Conservation (phyloP, 2,888 invertebrate genomes). For the Oscheius sp. region DNA sequence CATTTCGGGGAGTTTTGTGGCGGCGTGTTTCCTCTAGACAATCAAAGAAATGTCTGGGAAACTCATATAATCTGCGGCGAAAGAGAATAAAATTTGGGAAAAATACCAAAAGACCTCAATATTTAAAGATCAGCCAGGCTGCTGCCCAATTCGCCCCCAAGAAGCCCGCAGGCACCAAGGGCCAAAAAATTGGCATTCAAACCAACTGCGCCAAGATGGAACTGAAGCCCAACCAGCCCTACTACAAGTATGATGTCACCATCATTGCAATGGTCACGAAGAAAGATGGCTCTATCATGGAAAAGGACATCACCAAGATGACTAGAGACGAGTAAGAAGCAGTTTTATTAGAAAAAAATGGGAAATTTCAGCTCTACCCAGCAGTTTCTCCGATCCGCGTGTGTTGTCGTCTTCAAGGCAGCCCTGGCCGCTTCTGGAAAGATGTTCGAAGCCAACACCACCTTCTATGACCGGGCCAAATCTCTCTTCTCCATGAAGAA, state of each 20-base stretch:
- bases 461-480: constrained; percentile 35
- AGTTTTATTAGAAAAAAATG: not conserved
- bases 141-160: constrained; percentile 12
- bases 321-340: constrained; percentile 46
- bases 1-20: too few relatives aligned
- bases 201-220: constrained; percentile 25
- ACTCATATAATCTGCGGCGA: too few relatives aligned
- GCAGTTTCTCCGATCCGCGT: constrained; percentile 19
- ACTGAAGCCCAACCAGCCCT: constrained; percentile 14
- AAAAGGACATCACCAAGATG: constrained; percentile 50
- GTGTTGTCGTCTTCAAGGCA: constrained; percentile 20
- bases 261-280: not conserved
- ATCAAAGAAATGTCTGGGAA: too few relatives aligned
- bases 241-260: constrained; percentile 29
- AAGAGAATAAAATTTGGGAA: too few relatives aligned
- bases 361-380: constrained; percentile 20
- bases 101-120: too few relatives aligned
- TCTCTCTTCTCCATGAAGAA: constrained; percentile 30
- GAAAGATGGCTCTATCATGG: not conserved
- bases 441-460: constrained; percentile 22
- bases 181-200: not conserved
- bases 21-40: too few relatives aligned
- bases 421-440: not conserved
- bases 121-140: not conserved
- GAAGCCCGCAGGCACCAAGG: constrained; percentile 12